Evolutionary conservation across 2,797 vertebrate species (phyloP).

Genomic region (Poeciliopsis turneri): DNA sequence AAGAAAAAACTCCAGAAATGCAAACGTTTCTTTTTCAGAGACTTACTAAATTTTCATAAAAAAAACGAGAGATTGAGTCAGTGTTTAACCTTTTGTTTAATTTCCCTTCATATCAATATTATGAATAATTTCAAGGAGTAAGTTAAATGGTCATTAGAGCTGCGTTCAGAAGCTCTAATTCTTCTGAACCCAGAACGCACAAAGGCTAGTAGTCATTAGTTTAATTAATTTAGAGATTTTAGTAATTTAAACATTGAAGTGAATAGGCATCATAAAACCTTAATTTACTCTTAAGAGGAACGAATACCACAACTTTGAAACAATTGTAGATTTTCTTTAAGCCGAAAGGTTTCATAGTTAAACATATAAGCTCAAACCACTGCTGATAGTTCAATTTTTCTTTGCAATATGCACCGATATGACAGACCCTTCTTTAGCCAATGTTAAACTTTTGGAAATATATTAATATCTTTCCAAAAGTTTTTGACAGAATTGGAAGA

Average conservation of each 20-base stretch:
- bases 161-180: background rate
- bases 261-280: background rate
- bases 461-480: background rate
- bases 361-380: background rate
- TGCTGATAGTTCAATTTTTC: background rate
- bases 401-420: background rate
- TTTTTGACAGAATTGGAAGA: background rate
- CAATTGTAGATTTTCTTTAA: background rate
- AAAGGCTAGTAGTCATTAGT: background rate
- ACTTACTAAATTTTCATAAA: background rate
- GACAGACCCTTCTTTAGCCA: background rate
- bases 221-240: background rate
- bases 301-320: background rate
- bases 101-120: background rate
- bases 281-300: background rate
- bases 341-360: background rate
- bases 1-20: background rate
- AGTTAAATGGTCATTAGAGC: background rate
- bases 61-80: background rate
- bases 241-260: background rate
- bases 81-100: background rate
- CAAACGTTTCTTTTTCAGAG: conserved; percentile 2
- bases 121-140: background rate
- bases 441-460: background rate
- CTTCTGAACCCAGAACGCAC: too few species aligned